Percentiles rank a stretch among this genome's conserved stretches.
These are phyloP conservation scores for Ferrisia virgata DNA, from an alignment of 2,888 invertebrate species.

Conservation along the genomic window DNA sequence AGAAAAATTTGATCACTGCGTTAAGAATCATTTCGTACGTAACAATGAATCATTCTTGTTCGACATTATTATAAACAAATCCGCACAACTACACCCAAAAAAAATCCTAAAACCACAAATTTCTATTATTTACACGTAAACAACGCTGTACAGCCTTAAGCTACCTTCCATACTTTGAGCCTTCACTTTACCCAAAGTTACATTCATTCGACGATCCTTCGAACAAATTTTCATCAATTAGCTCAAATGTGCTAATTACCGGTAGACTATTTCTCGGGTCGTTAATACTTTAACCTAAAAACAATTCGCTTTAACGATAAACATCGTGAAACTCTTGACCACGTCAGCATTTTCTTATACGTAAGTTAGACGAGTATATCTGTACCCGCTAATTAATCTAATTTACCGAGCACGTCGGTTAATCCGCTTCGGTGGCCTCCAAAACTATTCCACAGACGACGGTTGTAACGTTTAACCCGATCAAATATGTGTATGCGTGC, in stretches of 20 bases:
- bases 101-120: too few relatives aligned
- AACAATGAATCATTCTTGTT: neutral
- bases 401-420: neutral
- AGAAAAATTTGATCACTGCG: neutral
- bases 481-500: neutral
- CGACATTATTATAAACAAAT: too few relatives aligned
- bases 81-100: too few relatives aligned
- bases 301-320: neutral
- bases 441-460: neutral
- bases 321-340: neutral
- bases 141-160: too few relatives aligned
- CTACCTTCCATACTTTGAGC: too few relatives aligned
- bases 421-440: neutral
- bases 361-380: neutral
- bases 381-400: conserved; percentile 3
- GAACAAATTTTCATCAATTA: too few relatives aligned
- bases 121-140: too few relatives aligned
- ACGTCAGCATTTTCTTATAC: neutral
- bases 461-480: neutral
- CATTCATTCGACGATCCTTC: too few relatives aligned
- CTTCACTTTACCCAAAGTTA: too few relatives aligned
- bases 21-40: neutral
- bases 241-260: too few relatives aligned
- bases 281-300: neutral
- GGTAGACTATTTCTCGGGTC: neutral